phyloP scores from a whole-genome alignment of 2,888 invertebrate genomes.

The Eupelmus urozonus region DNA sequence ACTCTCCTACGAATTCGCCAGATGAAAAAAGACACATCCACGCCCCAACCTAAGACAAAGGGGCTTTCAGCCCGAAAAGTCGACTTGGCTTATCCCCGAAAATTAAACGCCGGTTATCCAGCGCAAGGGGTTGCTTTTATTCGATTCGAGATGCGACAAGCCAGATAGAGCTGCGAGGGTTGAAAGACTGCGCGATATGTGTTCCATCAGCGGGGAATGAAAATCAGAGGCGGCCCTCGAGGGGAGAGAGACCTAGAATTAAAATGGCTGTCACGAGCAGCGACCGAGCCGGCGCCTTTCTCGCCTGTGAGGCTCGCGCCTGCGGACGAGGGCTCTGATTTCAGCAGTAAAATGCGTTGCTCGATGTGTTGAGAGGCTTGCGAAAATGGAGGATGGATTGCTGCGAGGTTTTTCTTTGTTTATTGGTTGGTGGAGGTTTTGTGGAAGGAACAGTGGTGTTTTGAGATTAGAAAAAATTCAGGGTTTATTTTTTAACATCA shows the following conservation, averaged over 20 bases:
- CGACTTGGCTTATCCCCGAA: slow-evolving; percentile 67
- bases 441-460: too few species aligned
- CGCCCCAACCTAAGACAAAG: too few species aligned
- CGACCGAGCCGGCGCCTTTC: slow-evolving; percentile 55
- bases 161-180: slow-evolving; percentile 66
- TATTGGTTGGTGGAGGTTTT: too few species aligned
- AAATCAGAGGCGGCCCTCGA: slow-evolving; percentile 68
- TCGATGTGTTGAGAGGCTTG: too few species aligned
- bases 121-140: slow-evolving; percentile 64
- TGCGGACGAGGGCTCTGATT: not conserved
- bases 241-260: slow-evolving; percentile 67
- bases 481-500: too few species aligned
- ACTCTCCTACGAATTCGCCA: too few species aligned
- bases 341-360: too few species aligned
- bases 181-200: slow-evolving; percentile 61
- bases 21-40: too few species aligned
- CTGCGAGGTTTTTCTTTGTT: too few species aligned
- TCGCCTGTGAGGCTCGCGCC: not conserved
- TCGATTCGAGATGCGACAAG: slow-evolving; percentile 72
- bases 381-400: too few species aligned
- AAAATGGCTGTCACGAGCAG: slow-evolving; percentile 74
- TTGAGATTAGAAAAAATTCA: too few species aligned
- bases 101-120: slow-evolving; percentile 69
- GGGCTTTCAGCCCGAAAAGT: too few species aligned
- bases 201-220: slow-evolving; percentile 66